A percentile compares a stretch with the other conserved stretches of the same genome.
Conservation (phyloP, 1,140 invertebrate genomes). For the Sesamia nonagrioides region DNA sequence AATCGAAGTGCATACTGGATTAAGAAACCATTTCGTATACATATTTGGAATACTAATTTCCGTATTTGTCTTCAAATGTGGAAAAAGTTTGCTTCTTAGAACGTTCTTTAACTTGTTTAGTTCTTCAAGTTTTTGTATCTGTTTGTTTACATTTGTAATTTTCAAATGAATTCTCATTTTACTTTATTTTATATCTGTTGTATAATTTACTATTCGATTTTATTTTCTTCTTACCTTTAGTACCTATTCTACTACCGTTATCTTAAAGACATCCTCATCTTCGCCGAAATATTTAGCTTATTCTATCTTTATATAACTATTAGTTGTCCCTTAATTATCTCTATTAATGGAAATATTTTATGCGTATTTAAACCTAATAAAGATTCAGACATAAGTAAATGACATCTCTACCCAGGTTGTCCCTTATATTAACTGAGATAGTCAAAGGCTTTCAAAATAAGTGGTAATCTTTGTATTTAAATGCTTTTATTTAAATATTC, state of each 20-base stretch:
- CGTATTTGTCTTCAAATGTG: background rate
- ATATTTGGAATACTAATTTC: constrained; percentile 8
- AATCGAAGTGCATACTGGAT: constrained; percentile 17
- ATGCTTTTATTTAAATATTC: constrained; percentile 44
- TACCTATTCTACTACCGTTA: too few relatives aligned
- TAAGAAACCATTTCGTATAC: constrained; percentile 8
- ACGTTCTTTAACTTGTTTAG: background rate
- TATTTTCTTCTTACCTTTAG: too few relatives aligned
- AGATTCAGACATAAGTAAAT: background rate
- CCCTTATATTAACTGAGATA: too few relatives aligned
- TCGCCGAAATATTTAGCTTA: too few relatives aligned
- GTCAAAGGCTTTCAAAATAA: constrained; percentile 15
- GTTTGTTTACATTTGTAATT: background rate
- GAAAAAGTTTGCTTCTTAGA: background rate
- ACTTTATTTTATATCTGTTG: too few relatives aligned
- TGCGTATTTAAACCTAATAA: background rate
- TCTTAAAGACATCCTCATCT: too few relatives aligned
- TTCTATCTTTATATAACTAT: too few relatives aligned
- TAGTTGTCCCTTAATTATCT: background rate
- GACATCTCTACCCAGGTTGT: background rate
- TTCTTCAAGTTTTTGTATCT: background rate
- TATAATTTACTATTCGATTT: background rate
- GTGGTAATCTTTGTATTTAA: constrained; percentile 40
- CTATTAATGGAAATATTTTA: too few relatives aligned
- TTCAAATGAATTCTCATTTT: background rate